A percentile compares a stretch with the other conserved stretches of the same genome.
Evolutionary conservation across 2,797 vertebrate genomes (phyloP).

Genomic region (Stomatorhinus walkeri): DNA sequence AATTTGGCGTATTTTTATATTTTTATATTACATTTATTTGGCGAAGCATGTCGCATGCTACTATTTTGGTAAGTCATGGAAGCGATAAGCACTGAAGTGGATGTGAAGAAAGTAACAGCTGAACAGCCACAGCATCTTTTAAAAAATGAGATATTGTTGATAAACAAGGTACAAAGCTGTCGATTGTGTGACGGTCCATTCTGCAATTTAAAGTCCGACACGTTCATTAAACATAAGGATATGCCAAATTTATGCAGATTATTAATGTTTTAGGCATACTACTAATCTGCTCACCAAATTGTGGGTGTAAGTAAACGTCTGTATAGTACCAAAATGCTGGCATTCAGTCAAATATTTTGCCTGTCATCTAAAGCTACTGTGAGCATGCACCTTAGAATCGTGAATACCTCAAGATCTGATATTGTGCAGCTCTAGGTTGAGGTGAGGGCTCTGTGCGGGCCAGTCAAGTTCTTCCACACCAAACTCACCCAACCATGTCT

Average conservation of each 20-base stretch:
- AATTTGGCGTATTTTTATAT: background rate
- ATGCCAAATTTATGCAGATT: background rate
- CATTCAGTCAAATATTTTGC: no score
- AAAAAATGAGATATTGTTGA: background rate
- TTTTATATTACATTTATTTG: background rate
- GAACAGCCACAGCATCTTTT: background rate
- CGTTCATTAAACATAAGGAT: background rate
- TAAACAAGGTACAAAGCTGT: background rate
- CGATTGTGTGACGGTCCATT: background rate
- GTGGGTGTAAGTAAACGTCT: background rate
- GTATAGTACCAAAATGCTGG: no score
- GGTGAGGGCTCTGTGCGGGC: background rate
- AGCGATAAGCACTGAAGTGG: background rate
- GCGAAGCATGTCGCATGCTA: background rate
- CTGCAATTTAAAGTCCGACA: background rate
- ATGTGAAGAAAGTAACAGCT: background rate
- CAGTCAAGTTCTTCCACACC: background rate
- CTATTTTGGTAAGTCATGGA: background rate
- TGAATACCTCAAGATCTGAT: background rate
- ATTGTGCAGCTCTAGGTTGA: background rate
- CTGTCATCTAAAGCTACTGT: background rate
- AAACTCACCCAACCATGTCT: background rate
- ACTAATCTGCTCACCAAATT: background rate
- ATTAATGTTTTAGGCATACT: background rate
- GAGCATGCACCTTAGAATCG: background rate